These are phyloP conservation scores for Mycetomoellerius zeteki DNA, from an alignment of 1,140 invertebrate species.

Conservation along the genomic window DNA sequence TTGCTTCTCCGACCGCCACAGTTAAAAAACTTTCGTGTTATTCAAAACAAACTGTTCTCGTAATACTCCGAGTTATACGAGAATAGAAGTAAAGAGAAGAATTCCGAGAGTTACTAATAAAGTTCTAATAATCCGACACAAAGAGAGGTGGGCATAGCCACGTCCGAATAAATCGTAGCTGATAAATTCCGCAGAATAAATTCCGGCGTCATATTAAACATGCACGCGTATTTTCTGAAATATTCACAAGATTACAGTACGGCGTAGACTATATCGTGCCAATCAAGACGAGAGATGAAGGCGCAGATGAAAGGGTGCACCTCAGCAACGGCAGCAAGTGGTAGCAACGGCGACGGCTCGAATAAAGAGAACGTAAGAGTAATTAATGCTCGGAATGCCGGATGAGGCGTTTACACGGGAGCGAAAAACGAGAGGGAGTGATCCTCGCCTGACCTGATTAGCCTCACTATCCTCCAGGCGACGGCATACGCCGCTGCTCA, in stretches of 20 bases:
- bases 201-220: slow-evolving; percentile 16
- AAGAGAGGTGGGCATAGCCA: neutral
- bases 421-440: slow-evolving; percentile 47
- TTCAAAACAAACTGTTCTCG: neutral
- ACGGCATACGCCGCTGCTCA: neutral
- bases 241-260: slow-evolving; percentile 41
- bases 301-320: slow-evolving; percentile 40
- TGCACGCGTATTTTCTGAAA: slow-evolving; percentile 49
- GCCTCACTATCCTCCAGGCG: slow-evolving; percentile 32
- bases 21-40: slow-evolving; percentile 12
- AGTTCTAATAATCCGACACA: slow-evolving; percentile 17
- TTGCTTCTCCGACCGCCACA: neutral
- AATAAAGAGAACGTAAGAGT: slow-evolving; percentile 51
- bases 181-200: slow-evolving; percentile 14
- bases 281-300: slow-evolving; percentile 49
- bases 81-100: neutral
- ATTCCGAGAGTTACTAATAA: neutral
- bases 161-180: neutral
- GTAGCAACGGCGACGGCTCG: neutral
- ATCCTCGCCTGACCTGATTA: slow-evolving; percentile 69
- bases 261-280: slow-evolving; percentile 20
- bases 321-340: neutral
- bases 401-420: slow-evolving; percentile 56
- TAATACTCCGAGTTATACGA: neutral
- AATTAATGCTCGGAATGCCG: slow-evolving; percentile 69